Evolutionary conservation across 2,113 vertebrate species (phyloP).

Genomic region (Myanophis thanlyinensis): DNA sequence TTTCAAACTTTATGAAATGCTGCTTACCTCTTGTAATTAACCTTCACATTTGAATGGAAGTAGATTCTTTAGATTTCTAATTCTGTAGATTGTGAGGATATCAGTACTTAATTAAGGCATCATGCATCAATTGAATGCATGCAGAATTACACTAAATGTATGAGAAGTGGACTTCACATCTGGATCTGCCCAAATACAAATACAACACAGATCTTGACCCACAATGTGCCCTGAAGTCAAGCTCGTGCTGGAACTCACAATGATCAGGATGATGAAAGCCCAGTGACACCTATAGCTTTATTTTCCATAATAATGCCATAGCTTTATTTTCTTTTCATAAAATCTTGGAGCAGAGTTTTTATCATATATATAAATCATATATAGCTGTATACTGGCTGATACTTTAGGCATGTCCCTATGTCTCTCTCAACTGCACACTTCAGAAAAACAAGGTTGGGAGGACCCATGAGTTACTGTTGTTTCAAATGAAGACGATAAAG

Average conservation of each 20-base stretch:
- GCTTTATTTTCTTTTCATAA: neutral
- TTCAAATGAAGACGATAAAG: neutral
- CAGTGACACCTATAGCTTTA: neutral
- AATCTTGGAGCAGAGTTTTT: neutral
- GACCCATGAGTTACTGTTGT: neutral
- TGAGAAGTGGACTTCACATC: neutral
- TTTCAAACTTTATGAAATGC: neutral
- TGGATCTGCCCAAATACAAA: neutral
- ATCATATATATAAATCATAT: neutral
- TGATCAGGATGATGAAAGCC: neutral
- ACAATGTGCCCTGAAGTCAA: neutral
- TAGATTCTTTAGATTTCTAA: neutral
- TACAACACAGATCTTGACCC: neutral
- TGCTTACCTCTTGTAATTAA: neutral
- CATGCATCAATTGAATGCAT: neutral
- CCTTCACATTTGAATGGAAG: neutral
- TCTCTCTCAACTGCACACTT: neutral
- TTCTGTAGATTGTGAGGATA: neutral
- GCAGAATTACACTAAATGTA: neutral
- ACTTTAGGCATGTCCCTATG: neutral
- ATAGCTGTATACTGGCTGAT: neutral
- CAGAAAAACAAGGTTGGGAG: neutral
- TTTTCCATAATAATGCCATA: neutral
- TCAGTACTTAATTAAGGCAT: neutral
- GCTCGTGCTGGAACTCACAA: neutral